Evolutionary conservation across 2,797 vertebrate genomes (phyloP), one percentile per base, ranked within the genome.

Genomic region (Peromyscus eremicus): DNA sequence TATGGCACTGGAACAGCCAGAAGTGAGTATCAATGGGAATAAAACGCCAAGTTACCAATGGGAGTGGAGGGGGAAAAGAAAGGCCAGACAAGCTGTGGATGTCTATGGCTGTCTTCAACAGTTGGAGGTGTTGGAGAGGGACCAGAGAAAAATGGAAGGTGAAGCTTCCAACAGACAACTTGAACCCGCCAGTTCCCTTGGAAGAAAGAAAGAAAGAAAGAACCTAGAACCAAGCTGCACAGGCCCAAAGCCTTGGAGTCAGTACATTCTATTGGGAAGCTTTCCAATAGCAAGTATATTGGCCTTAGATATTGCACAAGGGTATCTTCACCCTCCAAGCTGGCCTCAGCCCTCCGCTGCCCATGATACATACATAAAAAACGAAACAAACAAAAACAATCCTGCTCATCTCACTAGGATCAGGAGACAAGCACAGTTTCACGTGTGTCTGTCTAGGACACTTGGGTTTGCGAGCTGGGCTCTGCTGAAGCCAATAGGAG

Each of bases 121-220:
- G 60, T n/a, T 11, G 52, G 62, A 40, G n/a, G 46, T 82, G 17
- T 70, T 2, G 7, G 25, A 25, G 71, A 64, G 19, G 1, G 23
- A 27, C 49, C 32, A 17, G 0, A 1, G 4, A 32, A 29, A 73
- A 60, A 57, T 0, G 13, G 84, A 0, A 9, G n/a, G 21, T 76
- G 9, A 52, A 19, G 46, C 46, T 71, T 2, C 10, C 2, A 34
- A 43, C 60, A 77, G 60, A 76, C 7, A 8, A 82, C 40, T 0
- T 89, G 62, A 60, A 81, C 49, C 13, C 8, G 60, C 29, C 64
- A n/a, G 25, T 68, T 64, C 27, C 29, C 73, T 76, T 12, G 6
- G 49, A 46, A 17, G 32, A 17, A 49, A 12, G 57, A 14, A 49
- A 12, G 57, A 14, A 6, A 91, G 68, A 82, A 6, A 89, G 68